Evolutionary conservation across 92 coral and sea anemone species (phyloP).

Genomic region (Palythoa grandiflora): DNA sequence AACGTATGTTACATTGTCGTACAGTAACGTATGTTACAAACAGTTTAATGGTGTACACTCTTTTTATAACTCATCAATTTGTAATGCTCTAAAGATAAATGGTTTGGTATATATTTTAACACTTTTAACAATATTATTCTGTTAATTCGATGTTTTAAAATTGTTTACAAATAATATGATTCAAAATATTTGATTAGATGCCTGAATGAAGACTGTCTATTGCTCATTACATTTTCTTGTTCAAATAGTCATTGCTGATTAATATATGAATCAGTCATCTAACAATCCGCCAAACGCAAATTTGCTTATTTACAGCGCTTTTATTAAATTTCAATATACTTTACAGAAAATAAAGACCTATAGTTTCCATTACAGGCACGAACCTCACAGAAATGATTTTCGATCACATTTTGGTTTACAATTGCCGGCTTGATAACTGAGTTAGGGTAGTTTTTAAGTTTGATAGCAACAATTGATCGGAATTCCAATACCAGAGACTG

Average conservation of each 20-base stretch:
- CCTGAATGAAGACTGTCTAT: neutral
- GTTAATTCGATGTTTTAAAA: neutral
- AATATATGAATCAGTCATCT: neutral
- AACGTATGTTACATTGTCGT: constrained; percentile 20
- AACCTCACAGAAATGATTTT: neutral
- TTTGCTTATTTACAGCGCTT: too few species aligned
- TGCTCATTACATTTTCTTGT: neutral
- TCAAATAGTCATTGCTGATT: constrained; percentile 8
- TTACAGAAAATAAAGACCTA: too few species aligned
- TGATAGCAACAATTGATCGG: constrained; percentile 28
- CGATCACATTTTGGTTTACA: constrained; percentile 14
- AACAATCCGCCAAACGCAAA: too few species aligned
- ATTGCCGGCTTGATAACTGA: constrained; percentile 32
- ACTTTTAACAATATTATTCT: neutral
- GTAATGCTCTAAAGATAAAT: neutral
- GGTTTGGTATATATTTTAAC: neutral
- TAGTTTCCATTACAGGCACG: neutral
- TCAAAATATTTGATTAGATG: constrained; percentile 3
- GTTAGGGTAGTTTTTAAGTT: neutral
- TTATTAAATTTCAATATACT: too few species aligned
- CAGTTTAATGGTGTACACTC: neutral
- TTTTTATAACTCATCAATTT: neutral
- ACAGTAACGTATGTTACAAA: constrained; percentile 17
- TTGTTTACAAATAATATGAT: neutral
- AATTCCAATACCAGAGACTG: constrained; percentile 39